Base-by-base conservation (phyloP, 92 coral and sea anemone genomes). In the Virgularia gustaviana region DNA sequence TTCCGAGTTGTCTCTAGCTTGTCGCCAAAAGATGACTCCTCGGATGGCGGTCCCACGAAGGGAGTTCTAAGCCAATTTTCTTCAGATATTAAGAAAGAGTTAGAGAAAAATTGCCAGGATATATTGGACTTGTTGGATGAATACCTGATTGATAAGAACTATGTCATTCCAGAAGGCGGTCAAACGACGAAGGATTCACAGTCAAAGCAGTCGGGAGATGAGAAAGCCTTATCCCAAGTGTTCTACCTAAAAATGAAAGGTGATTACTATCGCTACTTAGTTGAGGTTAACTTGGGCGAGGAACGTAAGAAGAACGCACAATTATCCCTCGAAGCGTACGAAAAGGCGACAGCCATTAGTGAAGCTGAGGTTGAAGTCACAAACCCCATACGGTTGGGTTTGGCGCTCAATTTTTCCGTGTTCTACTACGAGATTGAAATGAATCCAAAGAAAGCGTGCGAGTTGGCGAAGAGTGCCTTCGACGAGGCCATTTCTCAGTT, bases 221-320 rank as follows among this genome's bases (percentile, higher is more conserved):
- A 41, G 18, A 13, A 51, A 25, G 58, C 6, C 32, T 30, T 18
- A 1, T 18, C 95, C 27, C 78, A 76, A 36, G 96, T 91, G 35
- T 91, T 91, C 83, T 91, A 81, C 83, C 82, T 84, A 57, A 91
- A 91, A 82, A 91, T 91, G 97, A 85, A 89, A 43, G 97, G 97
- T 38, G 97, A 91, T 79, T 91, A 91, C 79, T 86, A 75, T 78
- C 86, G 97, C 23, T 91, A 91, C 62, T 74, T 86, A 42, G 97
- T 91, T 23, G 97, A 91, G 75, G 90, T 91, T 49, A 30, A 36
- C 0, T 72, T 39, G 0, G 73, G 36, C 3, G 82, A 68, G 3
- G 56, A 54, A 0, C 59, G 36, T 8, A 62, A 61, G 22, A 60
- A 72, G 33, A 51, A 22, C 22, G 52, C 36, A 6, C 10, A 4